A percentile compares a stretch with the other conserved stretches of the same genome.
phyloP scores from a whole-genome alignment of 2,113 vertebrate genomes.

The Rhinichthys klamathensis region DNA sequence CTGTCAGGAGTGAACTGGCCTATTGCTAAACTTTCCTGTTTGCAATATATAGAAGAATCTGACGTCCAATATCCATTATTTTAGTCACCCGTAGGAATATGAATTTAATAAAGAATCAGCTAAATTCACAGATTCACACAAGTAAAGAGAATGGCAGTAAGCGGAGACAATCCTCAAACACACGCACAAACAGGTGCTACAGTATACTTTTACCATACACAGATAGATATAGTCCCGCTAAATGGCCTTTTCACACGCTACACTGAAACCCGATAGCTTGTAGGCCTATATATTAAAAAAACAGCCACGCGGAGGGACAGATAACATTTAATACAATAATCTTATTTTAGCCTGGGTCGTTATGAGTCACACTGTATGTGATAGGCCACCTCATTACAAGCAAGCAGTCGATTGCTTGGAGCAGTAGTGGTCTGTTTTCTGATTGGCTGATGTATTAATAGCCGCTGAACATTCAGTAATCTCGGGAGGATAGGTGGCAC shows the following conservation, averaged over 20 bases:
- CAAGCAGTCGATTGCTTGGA: not conserved
- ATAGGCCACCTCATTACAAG: conserved; percentile 16
- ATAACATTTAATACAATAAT: conserved; percentile 31
- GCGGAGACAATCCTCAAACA: not conserved
- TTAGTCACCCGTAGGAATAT: not conserved
- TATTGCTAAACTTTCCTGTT: no score
- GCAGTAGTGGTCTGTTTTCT: conserved; percentile 21
- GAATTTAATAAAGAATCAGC: not conserved
- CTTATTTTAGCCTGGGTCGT: conserved; percentile 32
- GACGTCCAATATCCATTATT: not conserved
- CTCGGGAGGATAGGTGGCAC: conserved; percentile 19
- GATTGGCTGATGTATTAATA: conserved; percentile 35
- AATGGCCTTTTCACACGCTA: conserved; percentile 23
- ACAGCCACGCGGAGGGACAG: not conserved
- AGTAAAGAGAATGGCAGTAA: conserved; percentile 1
- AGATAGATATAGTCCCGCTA: conserved; percentile 22
- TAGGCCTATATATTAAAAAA: conserved; percentile 13
- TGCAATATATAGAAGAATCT: not conserved
- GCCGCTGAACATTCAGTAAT: conserved; percentile 31
- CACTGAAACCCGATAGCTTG: conserved; percentile 33
- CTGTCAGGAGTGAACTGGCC: not conserved
- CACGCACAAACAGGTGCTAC: not conserved
- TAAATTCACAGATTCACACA: not conserved
- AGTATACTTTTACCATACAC: not conserved
- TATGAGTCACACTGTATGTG: not conserved